Evolutionary conservation across 2,113 vertebrate genomes (phyloP).

Genomic region (Lagopus leucura): DNA sequence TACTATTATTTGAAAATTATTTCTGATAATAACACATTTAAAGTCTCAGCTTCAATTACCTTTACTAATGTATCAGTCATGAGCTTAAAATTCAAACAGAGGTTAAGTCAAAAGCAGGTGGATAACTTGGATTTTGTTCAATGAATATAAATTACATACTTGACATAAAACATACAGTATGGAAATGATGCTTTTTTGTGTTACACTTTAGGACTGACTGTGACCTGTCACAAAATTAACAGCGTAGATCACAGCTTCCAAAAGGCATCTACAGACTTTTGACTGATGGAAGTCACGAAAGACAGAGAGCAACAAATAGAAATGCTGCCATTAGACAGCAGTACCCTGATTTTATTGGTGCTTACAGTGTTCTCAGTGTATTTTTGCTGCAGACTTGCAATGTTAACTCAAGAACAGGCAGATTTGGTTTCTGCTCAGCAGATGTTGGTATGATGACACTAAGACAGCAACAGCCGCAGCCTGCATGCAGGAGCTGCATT

Average conservation of each 20-base stretch:
- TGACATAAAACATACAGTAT: background rate
- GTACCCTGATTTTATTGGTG: background rate
- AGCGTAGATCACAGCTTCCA: background rate
- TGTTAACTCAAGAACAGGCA: background rate
- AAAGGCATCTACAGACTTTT: background rate
- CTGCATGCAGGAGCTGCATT: background rate
- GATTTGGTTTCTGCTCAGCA: background rate
- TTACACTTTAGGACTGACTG: background rate
- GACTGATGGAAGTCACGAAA: background rate
- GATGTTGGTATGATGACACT: background rate
- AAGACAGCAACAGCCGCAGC: background rate
- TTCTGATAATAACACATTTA: conserved; percentile 62
- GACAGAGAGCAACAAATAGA: background rate
- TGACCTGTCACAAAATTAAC: conserved; percentile 21
- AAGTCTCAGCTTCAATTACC: conserved; percentile 62
- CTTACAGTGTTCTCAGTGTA: background rate
- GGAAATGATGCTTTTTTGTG: background rate
- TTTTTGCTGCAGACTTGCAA: background rate
- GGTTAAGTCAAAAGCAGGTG: conserved; percentile 64
- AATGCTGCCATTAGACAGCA: background rate
- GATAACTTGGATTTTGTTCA: conserved; percentile 43
- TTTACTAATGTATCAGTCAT: conserved; percentile 58
- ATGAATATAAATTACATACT: conserved; percentile 47
- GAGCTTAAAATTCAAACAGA: conserved; percentile 65
- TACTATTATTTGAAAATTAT: conserved; percentile 59